Percentiles rank a stretch among this genome's conserved stretches.
phyloP scores from a whole-genome alignment of 2,888 invertebrate genomes.

The Drosophila anceps region DNA sequence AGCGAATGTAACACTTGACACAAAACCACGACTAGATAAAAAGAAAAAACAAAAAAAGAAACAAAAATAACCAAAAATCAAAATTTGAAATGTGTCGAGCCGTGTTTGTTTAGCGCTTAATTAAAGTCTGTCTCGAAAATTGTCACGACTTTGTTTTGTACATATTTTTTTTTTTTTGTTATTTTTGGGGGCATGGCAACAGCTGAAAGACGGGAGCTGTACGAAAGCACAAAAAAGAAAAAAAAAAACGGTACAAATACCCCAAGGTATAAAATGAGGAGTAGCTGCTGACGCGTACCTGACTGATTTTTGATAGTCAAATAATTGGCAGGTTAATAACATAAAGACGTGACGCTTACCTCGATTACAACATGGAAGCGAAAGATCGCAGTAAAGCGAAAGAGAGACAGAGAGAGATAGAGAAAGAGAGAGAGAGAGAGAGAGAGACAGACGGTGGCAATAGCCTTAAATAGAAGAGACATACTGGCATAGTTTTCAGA shows the following conservation, averaged over 20 bases:
- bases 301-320: slow-evolving; percentile 59
- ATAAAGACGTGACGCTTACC: slow-evolving; percentile 59
- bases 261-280: slow-evolving; percentile 49
- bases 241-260: slow-evolving; percentile 33
- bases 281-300: slow-evolving; percentile 41
- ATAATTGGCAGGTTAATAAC: slow-evolving; percentile 73
- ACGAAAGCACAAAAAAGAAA: background rate
- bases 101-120: slow-evolving; percentile 59
- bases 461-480: slow-evolving; percentile 2
- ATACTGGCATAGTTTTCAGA: slow-evolving; percentile 28
- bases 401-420: slow-evolving; percentile 3
- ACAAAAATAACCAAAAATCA: background rate
- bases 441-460: background rate
- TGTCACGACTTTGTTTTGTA: slow-evolving; percentile 60
- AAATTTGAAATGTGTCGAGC: slow-evolving; percentile 54
- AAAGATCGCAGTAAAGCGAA: slow-evolving; percentile 44
- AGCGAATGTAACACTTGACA: slow-evolving; percentile 44
- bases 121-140: slow-evolving; percentile 64
- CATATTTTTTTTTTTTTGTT: too few species aligned
- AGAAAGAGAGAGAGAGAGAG: background rate
- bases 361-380: slow-evolving; percentile 60
- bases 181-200: slow-evolving; percentile 44
- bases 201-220: slow-evolving; percentile 3
- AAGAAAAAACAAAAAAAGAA: slow-evolving; percentile 8
- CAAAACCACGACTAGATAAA: slow-evolving; percentile 24